Evolutionary conservation across 2,113 vertebrate species (phyloP).

Genomic region (Archilochus colubris): DNA sequence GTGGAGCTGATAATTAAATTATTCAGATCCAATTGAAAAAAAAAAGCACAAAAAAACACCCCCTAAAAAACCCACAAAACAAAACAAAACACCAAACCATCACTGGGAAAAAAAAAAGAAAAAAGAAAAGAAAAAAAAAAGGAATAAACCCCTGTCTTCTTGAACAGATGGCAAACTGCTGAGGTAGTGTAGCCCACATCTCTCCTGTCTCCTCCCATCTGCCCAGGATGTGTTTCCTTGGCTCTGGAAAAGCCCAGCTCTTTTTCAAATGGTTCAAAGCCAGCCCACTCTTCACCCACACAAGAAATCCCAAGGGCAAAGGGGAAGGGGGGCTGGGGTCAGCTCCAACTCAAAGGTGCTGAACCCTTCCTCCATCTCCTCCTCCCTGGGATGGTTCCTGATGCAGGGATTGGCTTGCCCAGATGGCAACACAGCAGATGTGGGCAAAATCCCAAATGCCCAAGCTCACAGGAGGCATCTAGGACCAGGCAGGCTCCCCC

Average conservation of each 20-base stretch:
- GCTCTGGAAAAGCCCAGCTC: background rate
- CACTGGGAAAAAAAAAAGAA: background rate
- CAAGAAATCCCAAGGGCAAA: background rate
- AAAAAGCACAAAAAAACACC: background rate
- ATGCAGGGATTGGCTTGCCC: background rate
- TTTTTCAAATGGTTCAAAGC: background rate
- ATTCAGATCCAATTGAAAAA: background rate
- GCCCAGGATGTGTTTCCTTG: background rate
- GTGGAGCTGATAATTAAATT: background rate
- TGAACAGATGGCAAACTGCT: background rate
- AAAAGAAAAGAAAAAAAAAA: background rate
- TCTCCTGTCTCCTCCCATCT: background rate
- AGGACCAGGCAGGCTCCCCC: rapidly evolving
- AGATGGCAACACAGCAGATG: background rate
- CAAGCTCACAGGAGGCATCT: background rate
- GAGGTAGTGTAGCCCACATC: background rate
- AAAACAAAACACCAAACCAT: background rate
- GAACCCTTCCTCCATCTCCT: background rate
- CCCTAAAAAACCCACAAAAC: background rate
- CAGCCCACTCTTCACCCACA: background rate
- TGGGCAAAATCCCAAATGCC: background rate
- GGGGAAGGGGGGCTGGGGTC: background rate
- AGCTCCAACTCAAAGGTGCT: background rate
- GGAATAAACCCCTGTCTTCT: background rate
- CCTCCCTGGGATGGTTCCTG: background rate